These are phyloP conservation scores for Scolopax rusticola DNA, from an alignment of 2,797 vertebrate genomes.

Conservation along the genomic window DNA sequence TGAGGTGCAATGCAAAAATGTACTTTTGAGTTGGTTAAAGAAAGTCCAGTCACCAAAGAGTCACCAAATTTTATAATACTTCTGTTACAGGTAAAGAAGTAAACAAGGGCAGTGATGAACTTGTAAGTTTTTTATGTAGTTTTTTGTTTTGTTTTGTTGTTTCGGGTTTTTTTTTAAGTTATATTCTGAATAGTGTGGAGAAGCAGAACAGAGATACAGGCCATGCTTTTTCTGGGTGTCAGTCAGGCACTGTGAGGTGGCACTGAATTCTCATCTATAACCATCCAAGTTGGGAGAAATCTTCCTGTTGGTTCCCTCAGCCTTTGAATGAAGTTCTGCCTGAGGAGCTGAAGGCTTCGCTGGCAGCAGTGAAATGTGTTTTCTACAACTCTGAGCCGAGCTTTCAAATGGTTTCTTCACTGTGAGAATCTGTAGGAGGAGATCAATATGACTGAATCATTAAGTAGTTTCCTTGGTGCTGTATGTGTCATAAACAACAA, in stretches of 20 bases:
- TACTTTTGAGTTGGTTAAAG: neutral
- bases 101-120: neutral
- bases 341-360: neutral
- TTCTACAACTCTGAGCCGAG: neutral
- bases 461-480: neutral
- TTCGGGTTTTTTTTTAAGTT: neutral
- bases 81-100: conserved; percentile 23
- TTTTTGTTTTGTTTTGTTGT: neutral
- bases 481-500: neutral
- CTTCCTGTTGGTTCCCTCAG: neutral
- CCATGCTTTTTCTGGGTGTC: neutral
- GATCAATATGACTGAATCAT: neutral
- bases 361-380: neutral
- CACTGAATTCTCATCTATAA: neutral
- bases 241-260: neutral
- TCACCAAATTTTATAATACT: neutral
- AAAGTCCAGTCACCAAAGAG: neutral
- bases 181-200: neutral
- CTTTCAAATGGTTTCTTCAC: neutral
- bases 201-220: neutral
- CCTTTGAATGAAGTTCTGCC: neutral
- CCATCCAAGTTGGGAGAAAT: neutral
- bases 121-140: neutral
- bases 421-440: neutral
- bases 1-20: neutral